Conservation (phyloP, 2,888 invertebrate species). For the Bembecia ichneumoniformis region DNA sequence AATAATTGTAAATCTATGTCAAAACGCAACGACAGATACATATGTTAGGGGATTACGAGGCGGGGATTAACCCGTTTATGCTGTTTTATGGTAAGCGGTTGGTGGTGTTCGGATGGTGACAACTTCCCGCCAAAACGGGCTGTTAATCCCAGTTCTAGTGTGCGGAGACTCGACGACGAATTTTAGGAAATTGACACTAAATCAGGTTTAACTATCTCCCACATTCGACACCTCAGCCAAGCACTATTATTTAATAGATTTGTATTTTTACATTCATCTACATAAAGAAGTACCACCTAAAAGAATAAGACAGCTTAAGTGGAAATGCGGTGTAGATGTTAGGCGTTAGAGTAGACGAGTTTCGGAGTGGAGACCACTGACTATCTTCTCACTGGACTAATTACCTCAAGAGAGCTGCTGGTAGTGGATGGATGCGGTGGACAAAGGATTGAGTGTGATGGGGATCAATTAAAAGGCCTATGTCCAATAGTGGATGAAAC, state of each 20-base stretch:
- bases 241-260: slow-evolving; percentile 9
- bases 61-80: slow-evolving; percentile 61
- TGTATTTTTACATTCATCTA: slow-evolving; percentile 25
- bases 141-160: slow-evolving; percentile 52
- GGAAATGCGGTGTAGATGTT: no score
- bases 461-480: no score
- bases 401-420: no score
- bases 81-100: slow-evolving; percentile 52
- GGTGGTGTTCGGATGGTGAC: slow-evolving; percentile 35
- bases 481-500: no score
- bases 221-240: no score
- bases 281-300: no score
- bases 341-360: no score
- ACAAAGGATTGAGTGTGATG: no score
- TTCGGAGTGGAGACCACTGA: no score
- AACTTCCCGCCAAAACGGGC: slow-evolving; percentile 54
- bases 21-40: slow-evolving; percentile 67
- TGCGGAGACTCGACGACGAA: slow-evolving; percentile 39
- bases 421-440: no score
- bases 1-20: slow-evolving; percentile 74
- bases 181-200: slow-evolving; percentile 44
- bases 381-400: no score
- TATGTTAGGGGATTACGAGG: slow-evolving; percentile 62
- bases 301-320: no score
- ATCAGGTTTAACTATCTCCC: slow-evolving; percentile 28